Conservation (phyloP, 2,888 invertebrate genomes). For the Luperina nickerlii region DNA sequence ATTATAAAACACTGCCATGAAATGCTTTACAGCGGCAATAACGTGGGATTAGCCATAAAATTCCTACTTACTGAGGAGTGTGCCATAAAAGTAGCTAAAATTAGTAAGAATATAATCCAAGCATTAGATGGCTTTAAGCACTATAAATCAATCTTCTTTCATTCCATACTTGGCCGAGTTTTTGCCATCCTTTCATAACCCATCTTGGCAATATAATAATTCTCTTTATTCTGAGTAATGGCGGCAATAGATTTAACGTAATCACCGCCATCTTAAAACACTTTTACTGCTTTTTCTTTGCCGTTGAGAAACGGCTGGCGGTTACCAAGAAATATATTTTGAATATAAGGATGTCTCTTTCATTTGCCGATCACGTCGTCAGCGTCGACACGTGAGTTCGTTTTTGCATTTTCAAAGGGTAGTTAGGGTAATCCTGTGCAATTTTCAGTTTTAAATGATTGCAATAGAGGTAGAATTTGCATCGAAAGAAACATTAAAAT, state of each 20-base stretch:
- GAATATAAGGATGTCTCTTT: constrained; percentile 72
- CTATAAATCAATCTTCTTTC: constrained; percentile 54
- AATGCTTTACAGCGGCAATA: constrained; percentile 58
- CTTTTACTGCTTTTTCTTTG: constrained; percentile 70
- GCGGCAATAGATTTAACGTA: constrained; percentile 64
- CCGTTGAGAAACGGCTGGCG: constrained; percentile 61
- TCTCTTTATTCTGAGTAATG: constrained; percentile 60
- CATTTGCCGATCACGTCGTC: constrained; percentile 74
- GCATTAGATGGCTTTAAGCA: constrained; percentile 24
- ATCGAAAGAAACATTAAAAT: constrained; percentile 30
- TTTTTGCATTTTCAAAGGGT: constrained; percentile 66
- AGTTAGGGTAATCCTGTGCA: constrained; percentile 22
- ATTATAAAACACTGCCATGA: constrained; percentile 21
- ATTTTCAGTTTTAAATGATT: constrained; percentile 52
- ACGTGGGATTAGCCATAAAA: constrained; percentile 69
- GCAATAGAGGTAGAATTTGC: constrained; percentile 40
- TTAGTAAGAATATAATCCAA: constrained; percentile 52
- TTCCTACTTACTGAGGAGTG: constrained; percentile 23
- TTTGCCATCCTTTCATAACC: constrained; percentile 52
- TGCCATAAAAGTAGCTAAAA: constrained; percentile 48
- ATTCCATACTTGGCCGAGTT: constrained; percentile 44
- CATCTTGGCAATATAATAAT: constrained; percentile 62
- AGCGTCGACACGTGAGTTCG: constrained; percentile 65
- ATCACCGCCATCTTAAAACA: constrained; percentile 70
- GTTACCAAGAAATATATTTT: constrained; percentile 68